These are phyloP conservation scores for Dissostichus mawsoni DNA, from an alignment of 2,113 vertebrate genomes.

Conservation along the genomic window DNA sequence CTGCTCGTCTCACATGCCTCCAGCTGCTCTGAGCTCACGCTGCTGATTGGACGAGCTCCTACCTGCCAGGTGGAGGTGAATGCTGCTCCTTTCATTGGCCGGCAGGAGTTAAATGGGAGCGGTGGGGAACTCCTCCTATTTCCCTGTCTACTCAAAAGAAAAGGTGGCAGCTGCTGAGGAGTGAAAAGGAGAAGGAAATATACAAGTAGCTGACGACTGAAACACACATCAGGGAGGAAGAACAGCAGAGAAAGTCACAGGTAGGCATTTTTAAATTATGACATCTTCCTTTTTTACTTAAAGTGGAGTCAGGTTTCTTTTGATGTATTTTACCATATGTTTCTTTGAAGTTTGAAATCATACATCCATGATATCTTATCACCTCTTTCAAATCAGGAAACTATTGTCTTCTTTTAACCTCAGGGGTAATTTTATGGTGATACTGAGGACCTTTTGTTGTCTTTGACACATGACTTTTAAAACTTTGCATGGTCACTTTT, in stretches of 20 bases:
- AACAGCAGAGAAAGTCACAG: conserved; percentile 27
- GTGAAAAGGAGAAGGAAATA: conserved; percentile 35
- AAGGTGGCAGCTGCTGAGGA: conserved; percentile 29
- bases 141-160: conserved; percentile 43
- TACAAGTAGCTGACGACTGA: background rate
- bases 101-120: conserved; percentile 31
- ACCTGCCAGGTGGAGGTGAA: conserved; percentile 70
- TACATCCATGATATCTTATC: background rate
- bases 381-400: background rate
- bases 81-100: conserved; percentile 50
- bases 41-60: conserved; percentile 37
- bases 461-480: background rate
- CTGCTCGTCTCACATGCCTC: conserved; percentile 24
- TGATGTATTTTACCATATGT: background rate
- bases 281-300: background rate
- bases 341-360: background rate
- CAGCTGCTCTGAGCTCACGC: background rate
- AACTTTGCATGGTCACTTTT: conserved; percentile 52
- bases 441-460: background rate
- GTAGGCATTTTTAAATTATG: conserved; percentile 33
- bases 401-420: background rate
- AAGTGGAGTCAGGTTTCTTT: background rate
- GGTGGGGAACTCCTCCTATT: conserved; percentile 45
- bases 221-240: background rate
- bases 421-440: too few species aligned